A percentile compares a stretch with the other conserved stretches of the same genome.
phyloP scores from a whole-genome alignment of 2,888 invertebrate genomes.

The Oscheius sp. region DNA sequence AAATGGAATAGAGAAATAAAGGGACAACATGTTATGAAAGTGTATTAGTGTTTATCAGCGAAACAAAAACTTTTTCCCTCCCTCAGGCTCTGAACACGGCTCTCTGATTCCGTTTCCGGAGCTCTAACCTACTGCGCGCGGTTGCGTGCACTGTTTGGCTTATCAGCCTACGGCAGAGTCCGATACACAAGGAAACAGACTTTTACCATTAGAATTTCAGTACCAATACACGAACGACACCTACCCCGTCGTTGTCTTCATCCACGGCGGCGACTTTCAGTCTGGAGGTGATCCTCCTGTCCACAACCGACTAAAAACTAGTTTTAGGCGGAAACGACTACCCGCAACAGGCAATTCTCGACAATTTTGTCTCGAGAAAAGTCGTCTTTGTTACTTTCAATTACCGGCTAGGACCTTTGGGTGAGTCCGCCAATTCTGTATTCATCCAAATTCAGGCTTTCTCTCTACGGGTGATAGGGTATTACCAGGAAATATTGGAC shows the following conservation, averaged over 20 bases:
- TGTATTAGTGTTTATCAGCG: too few species aligned
- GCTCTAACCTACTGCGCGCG: too few species aligned
- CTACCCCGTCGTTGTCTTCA: constrained; percentile 93
- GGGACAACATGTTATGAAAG: too few species aligned
- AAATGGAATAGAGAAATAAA: too few species aligned
- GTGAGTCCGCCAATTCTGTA: constrained; percentile 74
- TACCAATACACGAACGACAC: constrained; percentile 72
- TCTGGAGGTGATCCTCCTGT: constrained; percentile 78
- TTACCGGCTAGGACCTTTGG: constrained; percentile 90
- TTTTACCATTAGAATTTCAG: constrained; percentile 35
- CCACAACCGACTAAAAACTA: background rate
- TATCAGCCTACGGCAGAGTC: too few species aligned
- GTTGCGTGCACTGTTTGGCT: too few species aligned
- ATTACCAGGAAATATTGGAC: constrained; percentile 71
- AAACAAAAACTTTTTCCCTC: too few species aligned
- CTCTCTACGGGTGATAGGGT: constrained; percentile 71
- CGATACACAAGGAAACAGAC: too few species aligned
- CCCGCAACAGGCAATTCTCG: constrained; percentile 68
- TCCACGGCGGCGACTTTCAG: constrained; percentile 92
- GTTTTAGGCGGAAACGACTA: constrained; percentile 53
- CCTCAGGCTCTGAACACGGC: too few species aligned
- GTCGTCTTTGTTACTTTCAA: constrained; percentile 91
- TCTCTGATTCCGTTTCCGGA: too few species aligned
- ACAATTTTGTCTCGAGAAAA: constrained; percentile 79
- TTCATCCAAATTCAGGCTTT: constrained; percentile 63